A percentile compares a stretch with the other conserved stretches of the same genome.
These are phyloP conservation scores for Bombus superbus DNA, from an alignment of 1,140 invertebrate genomes.

Conservation along the genomic window DNA sequence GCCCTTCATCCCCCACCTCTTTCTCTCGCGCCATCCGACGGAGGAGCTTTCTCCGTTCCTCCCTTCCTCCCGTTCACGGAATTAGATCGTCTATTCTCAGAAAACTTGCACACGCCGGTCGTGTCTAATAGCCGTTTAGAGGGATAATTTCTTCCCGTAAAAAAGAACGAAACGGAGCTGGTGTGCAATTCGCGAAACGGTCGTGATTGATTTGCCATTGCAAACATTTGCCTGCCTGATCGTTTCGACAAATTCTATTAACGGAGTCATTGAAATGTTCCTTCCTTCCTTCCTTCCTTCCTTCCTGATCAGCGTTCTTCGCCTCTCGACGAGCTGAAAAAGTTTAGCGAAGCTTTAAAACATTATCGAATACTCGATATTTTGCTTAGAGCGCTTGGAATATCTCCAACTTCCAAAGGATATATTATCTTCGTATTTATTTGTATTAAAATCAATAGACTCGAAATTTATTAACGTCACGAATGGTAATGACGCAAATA, in stretches of 20 bases:
- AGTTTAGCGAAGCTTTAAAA: not conserved
- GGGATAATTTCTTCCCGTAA: conserved; percentile 59
- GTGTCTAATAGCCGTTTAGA: conserved; percentile 67
- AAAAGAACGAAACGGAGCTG: not conserved
- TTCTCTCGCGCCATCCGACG: conserved; percentile 19
- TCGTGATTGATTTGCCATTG: conserved; percentile 15
- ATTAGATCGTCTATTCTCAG: conserved; percentile 83
- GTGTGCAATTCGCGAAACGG: not conserved
- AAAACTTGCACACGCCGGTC: conserved; percentile 59
- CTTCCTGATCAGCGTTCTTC: too few relatives aligned
- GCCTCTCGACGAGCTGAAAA: not conserved
- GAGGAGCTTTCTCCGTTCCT: conserved; percentile 54
- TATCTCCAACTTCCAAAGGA: not conserved
- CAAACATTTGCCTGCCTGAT: not conserved
- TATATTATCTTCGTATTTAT: not conserved
- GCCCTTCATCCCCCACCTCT: conserved; percentile 9
- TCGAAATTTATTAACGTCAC: not conserved
- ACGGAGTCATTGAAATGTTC: not conserved
- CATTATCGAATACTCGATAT: not conserved
- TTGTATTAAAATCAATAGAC: not conserved
- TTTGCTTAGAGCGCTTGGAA: not conserved
- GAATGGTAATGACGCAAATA: not conserved
- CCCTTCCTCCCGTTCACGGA: conserved; percentile 74
- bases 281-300: not conserved
- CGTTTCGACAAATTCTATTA: conserved; percentile 25